Evolutionary conservation across 2,113 vertebrate species (phyloP), one percentile per base, ranked within the genome.

Genomic region (Polypterus bichir): DNA sequence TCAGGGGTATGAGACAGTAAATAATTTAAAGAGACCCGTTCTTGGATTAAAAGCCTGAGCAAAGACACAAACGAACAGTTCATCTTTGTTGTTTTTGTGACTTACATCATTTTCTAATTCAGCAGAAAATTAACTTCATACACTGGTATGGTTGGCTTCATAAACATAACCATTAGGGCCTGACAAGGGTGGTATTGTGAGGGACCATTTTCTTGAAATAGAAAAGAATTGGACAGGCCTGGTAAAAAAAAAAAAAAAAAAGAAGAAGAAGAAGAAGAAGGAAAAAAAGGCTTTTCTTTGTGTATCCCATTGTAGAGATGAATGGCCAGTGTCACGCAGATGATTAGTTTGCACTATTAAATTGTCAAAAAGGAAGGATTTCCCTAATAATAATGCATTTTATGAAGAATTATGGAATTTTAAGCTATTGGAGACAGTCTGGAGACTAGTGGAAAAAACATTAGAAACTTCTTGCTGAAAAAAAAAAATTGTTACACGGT

Each of bases 281-380:
- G 27, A 27, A 72, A 82, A 87, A 81, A 90, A 79, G 67, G 76
- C 80, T 79, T 61, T 67, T 77, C 88, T 94, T 93, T 94, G 92
- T 95, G 70, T 77, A 84, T 77, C 79, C 72, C 77, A 82, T 82
- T 72, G 71, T 77, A 76, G 85, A 92, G 91, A 96, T 92, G 89
- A 90, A 96, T 96, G 89, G 83, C 77, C 76, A 74, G 71, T 92
- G 92, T 95, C 92, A 90, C 73, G 71, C 83, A 83, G 86, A 91
- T 89, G 89, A 94, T 91, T 91, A 84, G 86, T 91, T 88, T 88
- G 84, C 85, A 80, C 91, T 87, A 92, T 93, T 94, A 92, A 85
- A 91, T 88, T 92, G 91, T 93, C 91, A 89, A 86, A 90, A 88
- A 85, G 83, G 77, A 86, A 87, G 88, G 83, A 83, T 88, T 86